A percentile compares a stretch with the other conserved stretches of the same genome.
Conservation (phyloP, 2,797 vertebrate species). For the Poeciliopsis turneri region DNA sequence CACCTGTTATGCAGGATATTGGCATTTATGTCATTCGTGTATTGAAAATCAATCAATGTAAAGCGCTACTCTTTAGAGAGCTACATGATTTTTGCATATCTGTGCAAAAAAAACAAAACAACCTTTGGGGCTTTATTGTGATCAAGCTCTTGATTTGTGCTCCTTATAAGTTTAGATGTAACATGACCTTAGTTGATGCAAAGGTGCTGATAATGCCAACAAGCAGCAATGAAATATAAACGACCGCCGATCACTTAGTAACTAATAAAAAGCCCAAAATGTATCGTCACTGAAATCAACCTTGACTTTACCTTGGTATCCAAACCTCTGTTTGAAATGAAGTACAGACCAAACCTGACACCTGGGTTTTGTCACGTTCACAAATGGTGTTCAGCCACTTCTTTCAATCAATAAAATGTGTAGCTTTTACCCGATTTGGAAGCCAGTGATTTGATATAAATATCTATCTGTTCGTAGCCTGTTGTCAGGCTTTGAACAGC, state of each 20-base stretch:
- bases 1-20: conserved; percentile 57
- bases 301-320: not conserved
- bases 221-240: not conserved
- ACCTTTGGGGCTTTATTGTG: not conserved
- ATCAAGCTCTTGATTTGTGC: not conserved
- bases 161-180: not conserved
- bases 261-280: not conserved
- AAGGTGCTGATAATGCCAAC: not conserved
- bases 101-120: not conserved
- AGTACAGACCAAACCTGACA: not conserved
- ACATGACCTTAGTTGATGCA: not conserved
- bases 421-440: not conserved
- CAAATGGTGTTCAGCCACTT: not conserved
- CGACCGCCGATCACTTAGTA: not conserved
- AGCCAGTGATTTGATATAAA: not conserved
- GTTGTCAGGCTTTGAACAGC: not conserved
- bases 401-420: not conserved
- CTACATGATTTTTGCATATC: not conserved
- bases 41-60: conserved; percentile 21
- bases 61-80: not conserved
- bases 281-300: not conserved
- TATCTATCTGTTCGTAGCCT: not conserved
- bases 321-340: not conserved
- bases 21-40: conserved; percentile 30
- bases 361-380: not conserved